phyloP scores from a whole-genome alignment of 2,113 vertebrate species.

The Callithrix jacchus region DNA sequence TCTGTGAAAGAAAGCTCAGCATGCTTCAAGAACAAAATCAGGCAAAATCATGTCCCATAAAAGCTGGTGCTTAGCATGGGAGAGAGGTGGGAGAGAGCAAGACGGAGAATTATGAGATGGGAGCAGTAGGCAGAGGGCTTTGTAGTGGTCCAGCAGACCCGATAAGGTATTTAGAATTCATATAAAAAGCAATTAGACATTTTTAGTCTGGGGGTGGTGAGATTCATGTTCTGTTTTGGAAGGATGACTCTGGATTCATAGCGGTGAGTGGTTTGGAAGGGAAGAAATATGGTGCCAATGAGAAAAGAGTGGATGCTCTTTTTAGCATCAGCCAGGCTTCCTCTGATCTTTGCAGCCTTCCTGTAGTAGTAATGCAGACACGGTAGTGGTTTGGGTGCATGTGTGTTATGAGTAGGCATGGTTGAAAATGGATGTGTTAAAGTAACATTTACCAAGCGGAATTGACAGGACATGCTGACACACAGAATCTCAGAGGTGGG shows the following conservation, averaged over 20 bases:
- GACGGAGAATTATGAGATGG: background rate
- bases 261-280: background rate
- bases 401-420: fast-evolving
- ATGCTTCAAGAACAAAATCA: background rate
- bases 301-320: background rate
- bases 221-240: background rate
- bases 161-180: background rate
- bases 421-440: background rate
- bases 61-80: background rate
- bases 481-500: background rate
- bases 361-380: background rate
- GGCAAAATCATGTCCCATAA: background rate
- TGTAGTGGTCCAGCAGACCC: background rate
- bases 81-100: background rate
- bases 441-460: background rate
- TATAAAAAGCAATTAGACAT: background rate
- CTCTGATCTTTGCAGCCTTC: background rate
- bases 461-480: background rate
- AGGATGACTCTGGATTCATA: background rate
- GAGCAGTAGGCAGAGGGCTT: background rate
- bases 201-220: background rate
- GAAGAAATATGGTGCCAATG: background rate
- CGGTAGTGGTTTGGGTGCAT: background rate
- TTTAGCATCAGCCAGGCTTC: background rate
- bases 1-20: background rate